A percentile compares a stretch with the other conserved stretches of the same genome.
Evolutionary conservation across 2,797 vertebrate species (phyloP).

Genomic region (Caiman crocodilus): DNA sequence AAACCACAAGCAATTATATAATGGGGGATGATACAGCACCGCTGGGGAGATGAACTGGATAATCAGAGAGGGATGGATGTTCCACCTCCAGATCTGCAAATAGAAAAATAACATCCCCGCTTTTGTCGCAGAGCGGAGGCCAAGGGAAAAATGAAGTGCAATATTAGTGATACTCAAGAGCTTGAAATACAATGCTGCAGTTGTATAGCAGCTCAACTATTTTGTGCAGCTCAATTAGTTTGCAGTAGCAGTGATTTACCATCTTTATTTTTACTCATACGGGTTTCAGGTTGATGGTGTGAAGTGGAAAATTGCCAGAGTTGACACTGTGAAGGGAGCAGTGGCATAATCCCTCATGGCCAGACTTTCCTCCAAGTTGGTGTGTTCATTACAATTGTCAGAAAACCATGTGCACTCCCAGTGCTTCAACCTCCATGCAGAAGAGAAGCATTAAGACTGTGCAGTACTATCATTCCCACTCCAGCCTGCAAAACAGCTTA

Average conservation of each 20-base stretch:
- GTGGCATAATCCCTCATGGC: background rate
- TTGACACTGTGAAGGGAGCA: background rate
- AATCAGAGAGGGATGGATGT: background rate
- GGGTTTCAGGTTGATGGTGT: conserved; percentile 26
- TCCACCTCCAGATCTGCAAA: background rate
- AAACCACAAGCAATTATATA: background rate
- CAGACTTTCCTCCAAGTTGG: background rate
- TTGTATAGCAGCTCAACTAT: background rate
- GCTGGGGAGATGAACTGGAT: background rate
- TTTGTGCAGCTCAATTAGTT: background rate
- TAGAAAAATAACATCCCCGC: background rate
- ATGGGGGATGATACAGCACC: background rate
- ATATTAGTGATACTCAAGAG: background rate
- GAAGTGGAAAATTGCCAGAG: conserved; percentile 33
- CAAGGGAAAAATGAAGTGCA: background rate
- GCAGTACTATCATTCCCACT: background rate
- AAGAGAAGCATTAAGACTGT: background rate
- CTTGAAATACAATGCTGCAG: background rate
- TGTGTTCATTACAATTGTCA: conserved; percentile 19
- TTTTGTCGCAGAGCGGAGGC: background rate
- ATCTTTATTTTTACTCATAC: background rate
- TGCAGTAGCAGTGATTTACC: conserved; percentile 2
- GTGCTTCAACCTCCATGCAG: background rate
- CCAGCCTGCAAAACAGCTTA: background rate
- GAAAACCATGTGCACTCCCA: background rate